Evolutionary conservation across 2,113 vertebrate genomes (phyloP).

Genomic region (Callipepla californica): DNA sequence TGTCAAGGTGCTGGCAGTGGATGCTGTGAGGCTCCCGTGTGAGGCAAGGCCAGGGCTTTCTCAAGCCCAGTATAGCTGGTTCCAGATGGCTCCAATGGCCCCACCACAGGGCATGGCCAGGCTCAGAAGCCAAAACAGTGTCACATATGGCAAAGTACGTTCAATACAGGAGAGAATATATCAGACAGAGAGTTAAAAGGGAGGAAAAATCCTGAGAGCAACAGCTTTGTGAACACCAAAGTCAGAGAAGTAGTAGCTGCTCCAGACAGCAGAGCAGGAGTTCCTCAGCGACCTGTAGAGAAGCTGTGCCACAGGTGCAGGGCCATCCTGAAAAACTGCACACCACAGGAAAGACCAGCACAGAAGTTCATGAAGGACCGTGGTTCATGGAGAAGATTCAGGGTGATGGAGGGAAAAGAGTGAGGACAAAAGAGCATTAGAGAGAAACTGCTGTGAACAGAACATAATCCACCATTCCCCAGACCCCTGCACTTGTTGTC

Average conservation of each 20-base stretch:
- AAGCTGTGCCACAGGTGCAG: fast-evolving
- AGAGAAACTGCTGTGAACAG: background rate
- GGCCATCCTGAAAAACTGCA: background rate
- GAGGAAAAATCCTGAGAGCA: background rate
- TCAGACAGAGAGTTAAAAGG: no score
- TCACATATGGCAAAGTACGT: fast-evolving
- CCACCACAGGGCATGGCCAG: fast-evolving
- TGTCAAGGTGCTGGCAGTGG: fast-evolving
- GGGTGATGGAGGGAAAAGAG: background rate
- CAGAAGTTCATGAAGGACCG: background rate
- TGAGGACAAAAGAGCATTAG: background rate
- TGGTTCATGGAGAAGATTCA: no score
- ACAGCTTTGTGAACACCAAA: background rate
- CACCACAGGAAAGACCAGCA: background rate
- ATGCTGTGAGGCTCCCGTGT: fast-evolving
- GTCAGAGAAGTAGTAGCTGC: background rate
- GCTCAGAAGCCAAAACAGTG: fast-evolving
- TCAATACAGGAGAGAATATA: background rate
- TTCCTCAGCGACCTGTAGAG: no score
- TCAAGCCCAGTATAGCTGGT: fast-evolving
- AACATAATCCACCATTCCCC: background rate
- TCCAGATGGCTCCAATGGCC: fast-evolving
- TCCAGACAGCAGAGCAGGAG: fast-evolving
- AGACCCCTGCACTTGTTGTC: background rate
- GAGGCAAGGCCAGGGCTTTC: fast-evolving